Evolutionary conservation across 2,888 invertebrate genomes (phyloP), one percentile per base, ranked within the genome.

Genomic region (Chaetogeoica ovagalla): DNA sequence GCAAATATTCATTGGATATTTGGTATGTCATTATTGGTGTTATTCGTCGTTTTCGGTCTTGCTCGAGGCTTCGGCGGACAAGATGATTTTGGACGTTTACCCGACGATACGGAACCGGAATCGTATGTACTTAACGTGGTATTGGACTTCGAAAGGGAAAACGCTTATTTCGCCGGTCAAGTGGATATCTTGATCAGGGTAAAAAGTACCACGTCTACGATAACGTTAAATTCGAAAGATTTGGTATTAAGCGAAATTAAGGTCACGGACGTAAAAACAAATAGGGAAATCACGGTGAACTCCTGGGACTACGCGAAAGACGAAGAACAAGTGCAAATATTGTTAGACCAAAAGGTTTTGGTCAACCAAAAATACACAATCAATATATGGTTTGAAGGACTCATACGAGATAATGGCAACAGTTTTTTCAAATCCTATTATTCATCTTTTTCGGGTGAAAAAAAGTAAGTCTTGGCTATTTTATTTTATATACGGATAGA

Each of bases 341-440:
- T 3, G 1, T 1, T 72, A 9, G 43, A 72, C 11, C 57, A 37
- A 1, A 23, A 59, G 30, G 57, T 77, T 0, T 48, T 77, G 59
- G 55, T 59, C 39, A 66, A 57, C 19, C 39, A 60, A 15, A 59
- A 55, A 21, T 81, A 82, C 62, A 15, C 2, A 17, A 13, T 82
- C 0, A 39, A 39, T 2, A 60, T 82, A 52, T 43, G 7, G 21
- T 82, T 74, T 37, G 60, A 68, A 30, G 82, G 82, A 0, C 23
- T 19, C 13, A 48, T 82, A 8, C 81, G 81, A 2, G 66, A 76
- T 19, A 70, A 76, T 23, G 76, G 68, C 39, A 62, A 39, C 15
- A 82, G 82, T 1, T 77, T 82, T 57, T 82, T 79, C 52, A 71
- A 19, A 62, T 48, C 72, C 23, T 4, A 5, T 7, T 70, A 70